Conservation (phyloP, 2,797 vertebrate species). For the Notolabrus celidotus region DNA sequence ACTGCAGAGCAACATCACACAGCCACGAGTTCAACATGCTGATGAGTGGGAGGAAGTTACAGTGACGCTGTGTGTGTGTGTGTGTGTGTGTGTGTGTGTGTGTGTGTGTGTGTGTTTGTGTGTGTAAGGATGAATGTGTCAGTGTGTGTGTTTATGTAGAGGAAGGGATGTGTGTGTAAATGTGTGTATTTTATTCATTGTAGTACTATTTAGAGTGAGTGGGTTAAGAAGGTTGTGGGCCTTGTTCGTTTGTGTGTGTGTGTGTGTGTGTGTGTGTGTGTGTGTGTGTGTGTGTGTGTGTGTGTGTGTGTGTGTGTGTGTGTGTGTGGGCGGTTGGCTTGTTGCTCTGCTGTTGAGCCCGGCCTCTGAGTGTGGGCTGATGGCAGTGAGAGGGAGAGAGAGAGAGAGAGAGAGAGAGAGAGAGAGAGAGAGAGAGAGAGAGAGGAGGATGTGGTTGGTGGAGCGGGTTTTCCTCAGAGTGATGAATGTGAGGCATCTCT, state of each 20-base stretch:
- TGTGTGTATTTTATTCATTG: constrained; percentile 1
- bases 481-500: constrained; percentile 71
- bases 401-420: background rate
- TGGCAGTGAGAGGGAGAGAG: background rate
- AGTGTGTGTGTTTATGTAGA: background rate
- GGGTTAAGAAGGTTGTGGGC: background rate
- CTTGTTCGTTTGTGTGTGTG: no score
- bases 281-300: background rate
- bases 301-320: background rate
- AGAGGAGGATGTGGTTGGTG: background rate
- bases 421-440: background rate
- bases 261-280: background rate
- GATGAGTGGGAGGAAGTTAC: constrained; percentile 6
- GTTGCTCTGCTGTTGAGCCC: constrained; percentile 39
- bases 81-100: constrained; percentile 9
- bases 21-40: background rate
- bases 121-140: background rate
- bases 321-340: constrained; percentile 52
- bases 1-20: constrained; percentile 12
- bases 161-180: background rate
- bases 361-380: constrained; percentile 43
- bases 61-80: constrained; percentile 7
- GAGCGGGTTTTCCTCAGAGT: constrained; percentile 23
- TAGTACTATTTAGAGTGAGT: background rate
- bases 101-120: constrained; percentile 1